phyloP scores from a whole-genome alignment of 2,888 invertebrate species.

The Tetranychus piercei region DNA sequence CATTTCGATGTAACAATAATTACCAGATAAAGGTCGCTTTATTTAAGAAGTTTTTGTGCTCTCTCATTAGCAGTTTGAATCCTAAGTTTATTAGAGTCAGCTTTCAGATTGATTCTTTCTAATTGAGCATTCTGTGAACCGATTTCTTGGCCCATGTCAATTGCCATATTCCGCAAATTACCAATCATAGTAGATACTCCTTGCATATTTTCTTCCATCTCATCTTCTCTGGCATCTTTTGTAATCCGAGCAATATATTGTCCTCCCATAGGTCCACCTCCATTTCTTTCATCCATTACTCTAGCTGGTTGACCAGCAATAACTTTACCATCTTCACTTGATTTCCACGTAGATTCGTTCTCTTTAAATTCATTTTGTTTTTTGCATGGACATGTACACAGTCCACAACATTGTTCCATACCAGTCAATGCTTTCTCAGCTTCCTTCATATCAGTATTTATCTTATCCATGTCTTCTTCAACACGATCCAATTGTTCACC shows the following conservation, averaged over 20 bases:
- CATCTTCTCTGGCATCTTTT: constrained; percentile 91
- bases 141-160: constrained; percentile 96
- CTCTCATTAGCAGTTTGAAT: constrained; percentile 27
- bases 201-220: constrained; percentile 98
- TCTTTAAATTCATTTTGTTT: constrained; percentile 75
- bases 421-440: constrained; percentile 98
- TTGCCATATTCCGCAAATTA: constrained; percentile 96
- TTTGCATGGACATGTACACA: constrained; percentile 95
- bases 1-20: neutral
- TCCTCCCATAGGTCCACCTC: constrained; percentile 62
- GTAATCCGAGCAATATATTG: constrained; percentile 95
- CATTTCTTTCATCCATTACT: constrained; percentile 84
- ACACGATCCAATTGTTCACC: constrained; percentile 99
- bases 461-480: constrained; percentile 99
- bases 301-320: constrained; percentile 84
- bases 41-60: constrained; percentile 27
- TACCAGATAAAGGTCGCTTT: neutral
- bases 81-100: constrained; percentile 27
- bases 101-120: constrained; percentile 91
- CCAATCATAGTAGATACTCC: constrained; percentile 95
- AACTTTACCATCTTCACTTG: constrained; percentile 93
- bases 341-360: constrained; percentile 96
- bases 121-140: constrained; percentile 94
- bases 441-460: constrained; percentile 98
- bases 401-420: constrained; percentile 99